These are phyloP conservation scores for Heliconius erato DNA, from an alignment of 2,888 invertebrate genomes.

Conservation along the genomic window DNA sequence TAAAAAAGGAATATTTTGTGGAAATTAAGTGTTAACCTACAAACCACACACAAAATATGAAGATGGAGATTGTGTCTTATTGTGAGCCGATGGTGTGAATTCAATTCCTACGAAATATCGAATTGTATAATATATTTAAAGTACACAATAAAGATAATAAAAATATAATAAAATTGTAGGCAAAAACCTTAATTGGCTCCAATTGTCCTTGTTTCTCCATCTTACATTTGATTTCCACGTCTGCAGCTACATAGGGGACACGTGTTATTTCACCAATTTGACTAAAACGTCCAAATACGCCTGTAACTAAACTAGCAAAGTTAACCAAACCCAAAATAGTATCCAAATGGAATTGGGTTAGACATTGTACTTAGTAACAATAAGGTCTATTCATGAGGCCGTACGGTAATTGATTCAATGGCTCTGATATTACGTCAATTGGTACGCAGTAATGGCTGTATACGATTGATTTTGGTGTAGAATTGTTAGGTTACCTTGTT, in stretches of 20 bases:
- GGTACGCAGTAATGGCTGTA: background rate
- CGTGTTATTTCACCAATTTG: background rate
- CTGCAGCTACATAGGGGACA: background rate
- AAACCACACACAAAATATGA: too few species aligned
- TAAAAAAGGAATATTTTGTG: too few species aligned
- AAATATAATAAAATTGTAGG: too few species aligned
- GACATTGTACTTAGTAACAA: constrained; percentile 43
- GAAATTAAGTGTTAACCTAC: too few species aligned
- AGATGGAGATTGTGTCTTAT: too few species aligned
- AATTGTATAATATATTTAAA: too few species aligned
- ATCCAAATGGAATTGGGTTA: constrained; percentile 39
- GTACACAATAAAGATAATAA: too few species aligned
- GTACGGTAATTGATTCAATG: constrained; percentile 39
- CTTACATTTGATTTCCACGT: too few species aligned
- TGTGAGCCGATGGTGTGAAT: too few species aligned
- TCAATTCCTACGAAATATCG: too few species aligned
- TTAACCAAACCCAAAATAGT: constrained; percentile 32
- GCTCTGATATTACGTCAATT: constrained; percentile 36
- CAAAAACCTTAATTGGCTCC: too few species aligned
- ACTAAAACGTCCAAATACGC: background rate
- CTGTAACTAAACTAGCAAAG: constrained; percentile 8
- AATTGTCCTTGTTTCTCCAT: background rate
- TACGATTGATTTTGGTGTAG: constrained; percentile 2
- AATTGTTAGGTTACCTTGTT: constrained; percentile 2
- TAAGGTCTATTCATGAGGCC: constrained; percentile 29